Evolutionary conservation across 2,113 vertebrate genomes (phyloP), one percentile per base, ranked within the genome.

Genomic region (Datnioides undecimradiatus): DNA sequence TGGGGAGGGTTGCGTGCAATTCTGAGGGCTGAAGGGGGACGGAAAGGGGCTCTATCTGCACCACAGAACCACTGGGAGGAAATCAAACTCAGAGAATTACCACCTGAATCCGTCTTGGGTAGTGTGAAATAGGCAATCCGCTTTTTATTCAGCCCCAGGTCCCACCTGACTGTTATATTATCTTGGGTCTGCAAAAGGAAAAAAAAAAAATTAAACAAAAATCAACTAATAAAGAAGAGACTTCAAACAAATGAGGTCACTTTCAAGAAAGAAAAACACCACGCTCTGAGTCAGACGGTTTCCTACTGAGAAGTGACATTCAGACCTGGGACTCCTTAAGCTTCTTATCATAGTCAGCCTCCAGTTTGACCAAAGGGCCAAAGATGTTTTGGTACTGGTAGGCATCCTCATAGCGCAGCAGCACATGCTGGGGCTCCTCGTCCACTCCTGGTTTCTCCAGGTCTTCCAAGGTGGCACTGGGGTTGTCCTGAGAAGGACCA

Each of bases 331-430:
- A 99, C 93, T 99, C 98, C 84, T 99, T 99, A n/a, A 99, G 96
- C 83, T 99, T 99, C 93, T 99, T 99, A 92, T 99, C 98, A 36
- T 99, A 99, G 75, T 99, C 98, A 0, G 98, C 98, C 90, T 99
- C 98, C 41, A 99, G 96, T 92, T 99, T 99, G 75, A 99, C 98
- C 69, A 99, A 92, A 5, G 98, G 98, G 1, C 98, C 98, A 25
- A 99, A 99, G 73, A 99, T 99, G 87, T 99, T 99, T 89, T 99
- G 98, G 94, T 99, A 99, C 79, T 99, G 98, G 92, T 99, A 99
- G 79, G 98, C 98, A 5, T 99, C 98, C 91, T 99, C 98, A 0
- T 99, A 99, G 79, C 98, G 95, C 31, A 99, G 95, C 68, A 99
- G 91, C 63, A 99, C 98, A 0, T 99, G 98, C 93, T 99, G 98